A percentile compares a stretch with the other conserved stretches of the same genome.
Evolutionary conservation across 2,113 vertebrate genomes (phyloP).

Genomic region (Pyxicephalus adspersus): DNA sequence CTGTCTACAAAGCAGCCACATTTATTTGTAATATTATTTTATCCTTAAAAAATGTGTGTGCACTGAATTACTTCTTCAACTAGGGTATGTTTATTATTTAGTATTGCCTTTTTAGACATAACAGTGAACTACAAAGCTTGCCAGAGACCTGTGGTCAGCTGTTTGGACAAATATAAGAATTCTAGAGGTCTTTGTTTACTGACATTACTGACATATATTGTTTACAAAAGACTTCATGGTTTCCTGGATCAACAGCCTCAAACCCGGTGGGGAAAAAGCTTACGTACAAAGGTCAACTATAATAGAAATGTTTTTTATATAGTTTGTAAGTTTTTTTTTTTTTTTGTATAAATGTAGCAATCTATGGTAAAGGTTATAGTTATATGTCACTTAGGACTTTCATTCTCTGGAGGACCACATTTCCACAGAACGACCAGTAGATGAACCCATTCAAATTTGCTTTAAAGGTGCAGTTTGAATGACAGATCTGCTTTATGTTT

Average conservation of each 20-base stretch:
- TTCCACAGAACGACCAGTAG: no score
- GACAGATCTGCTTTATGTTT: no score
- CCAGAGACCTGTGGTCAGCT: slow-evolving; percentile 30
- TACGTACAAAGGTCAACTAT: no score
- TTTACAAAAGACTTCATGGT: slow-evolving; percentile 14
- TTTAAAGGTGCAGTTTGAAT: no score
- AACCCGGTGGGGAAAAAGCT: neutral
- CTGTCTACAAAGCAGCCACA: neutral
- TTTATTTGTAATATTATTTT: slow-evolving; percentile 1
- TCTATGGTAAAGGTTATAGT: no score
- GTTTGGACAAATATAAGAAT: slow-evolving; percentile 13
- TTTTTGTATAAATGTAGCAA: no score
- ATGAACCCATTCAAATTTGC: no score
- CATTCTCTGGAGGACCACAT: no score
- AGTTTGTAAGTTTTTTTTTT: no score
- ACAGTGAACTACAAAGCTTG: slow-evolving; percentile 1
- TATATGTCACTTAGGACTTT: no score
- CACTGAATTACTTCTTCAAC: slow-evolving; percentile 17
- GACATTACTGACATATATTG: slow-evolving; percentile 1
- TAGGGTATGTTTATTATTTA: slow-evolving; percentile 28
- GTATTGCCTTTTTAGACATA: slow-evolving; percentile 20
- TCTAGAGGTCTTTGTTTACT: slow-evolving; percentile 8
- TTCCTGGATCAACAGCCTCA: neutral
- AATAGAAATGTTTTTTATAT: no score
- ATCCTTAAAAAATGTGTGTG: slow-evolving; percentile 5